Conservation (phyloP, 2,113 vertebrate genomes). For the Butastur rufipennis region DNA sequence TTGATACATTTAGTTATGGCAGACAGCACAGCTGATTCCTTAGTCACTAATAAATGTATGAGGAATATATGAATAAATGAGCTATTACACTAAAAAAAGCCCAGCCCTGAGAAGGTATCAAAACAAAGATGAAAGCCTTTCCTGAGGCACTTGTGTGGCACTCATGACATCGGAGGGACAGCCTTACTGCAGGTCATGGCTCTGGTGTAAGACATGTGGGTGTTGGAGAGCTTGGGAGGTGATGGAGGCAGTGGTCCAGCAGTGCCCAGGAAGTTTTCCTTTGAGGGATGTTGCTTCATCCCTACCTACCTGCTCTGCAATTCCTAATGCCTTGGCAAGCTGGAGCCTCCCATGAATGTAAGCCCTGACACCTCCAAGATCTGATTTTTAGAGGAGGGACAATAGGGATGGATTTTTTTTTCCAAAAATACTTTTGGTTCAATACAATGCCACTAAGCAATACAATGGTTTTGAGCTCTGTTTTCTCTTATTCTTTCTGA, state of each 20-base stretch:
- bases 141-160: not conserved
- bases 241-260: not conserved
- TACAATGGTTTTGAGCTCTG: not conserved
- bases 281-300: not conserved
- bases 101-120: not conserved
- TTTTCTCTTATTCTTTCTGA: not conserved
- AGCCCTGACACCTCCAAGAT: not conserved
- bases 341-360: not conserved
- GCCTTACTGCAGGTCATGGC: not conserved
- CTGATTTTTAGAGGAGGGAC: not conserved
- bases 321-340: not conserved
- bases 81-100: not conserved
- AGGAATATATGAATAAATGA: not conserved
- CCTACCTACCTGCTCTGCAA: not conserved
- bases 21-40: not conserved
- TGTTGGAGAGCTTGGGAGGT: not conserved
- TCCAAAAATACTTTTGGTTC: not conserved
- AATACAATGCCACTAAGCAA: not conserved
- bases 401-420: not conserved
- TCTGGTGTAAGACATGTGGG: not conserved
- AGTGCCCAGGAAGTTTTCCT: not conserved
- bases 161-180: fast-evolving
- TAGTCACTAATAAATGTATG: not conserved
- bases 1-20: not conserved
- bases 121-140: not conserved